These are phyloP conservation scores for Porites evermanni DNA, from an alignment of 92 coral and sea anemone genomes.

Conservation along the genomic window DNA sequence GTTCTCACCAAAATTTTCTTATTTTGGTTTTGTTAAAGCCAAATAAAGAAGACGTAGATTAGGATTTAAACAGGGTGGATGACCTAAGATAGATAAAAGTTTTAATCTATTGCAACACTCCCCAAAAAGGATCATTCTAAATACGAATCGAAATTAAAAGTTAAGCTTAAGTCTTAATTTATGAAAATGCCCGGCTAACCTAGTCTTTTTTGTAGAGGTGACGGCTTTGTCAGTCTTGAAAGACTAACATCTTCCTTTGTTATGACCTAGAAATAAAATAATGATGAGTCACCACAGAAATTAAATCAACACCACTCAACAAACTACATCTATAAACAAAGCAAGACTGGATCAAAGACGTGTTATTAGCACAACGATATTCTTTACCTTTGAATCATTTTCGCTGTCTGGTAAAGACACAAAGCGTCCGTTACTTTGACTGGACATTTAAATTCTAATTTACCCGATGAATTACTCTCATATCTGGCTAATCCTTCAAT, in stretches of 20 bases:
- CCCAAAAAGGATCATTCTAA: too few relatives aligned
- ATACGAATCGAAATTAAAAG: too few relatives aligned
- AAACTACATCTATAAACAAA: background rate
- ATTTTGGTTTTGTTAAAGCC: too few relatives aligned
- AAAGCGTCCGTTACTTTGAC: conserved; percentile 31
- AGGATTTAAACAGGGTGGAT: too few relatives aligned
- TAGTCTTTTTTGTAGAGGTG: conserved; percentile 73
- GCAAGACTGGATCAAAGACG: background rate
- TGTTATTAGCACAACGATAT: background rate
- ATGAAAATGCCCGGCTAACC: conserved; percentile 38
- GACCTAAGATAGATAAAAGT: too few relatives aligned
- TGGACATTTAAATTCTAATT: conserved; percentile 44
- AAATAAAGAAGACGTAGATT: too few relatives aligned
- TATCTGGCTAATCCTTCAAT: background rate
- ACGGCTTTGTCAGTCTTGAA: conserved; percentile 61
- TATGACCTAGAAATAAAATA: conserved; percentile 40
- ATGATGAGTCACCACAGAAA: background rate
- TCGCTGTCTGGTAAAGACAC: conserved; percentile 25
- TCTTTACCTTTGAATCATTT: conserved; percentile 36
- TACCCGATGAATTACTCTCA: conserved; percentile 9
- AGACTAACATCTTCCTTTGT: conserved; percentile 63
- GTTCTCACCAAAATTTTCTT: too few relatives aligned
- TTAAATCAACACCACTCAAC: conserved; percentile 7
- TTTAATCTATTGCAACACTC: too few relatives aligned
- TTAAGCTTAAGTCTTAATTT: background rate